Conservation (phyloP, 2,797 vertebrate species). For the Betta splendens region DNA sequence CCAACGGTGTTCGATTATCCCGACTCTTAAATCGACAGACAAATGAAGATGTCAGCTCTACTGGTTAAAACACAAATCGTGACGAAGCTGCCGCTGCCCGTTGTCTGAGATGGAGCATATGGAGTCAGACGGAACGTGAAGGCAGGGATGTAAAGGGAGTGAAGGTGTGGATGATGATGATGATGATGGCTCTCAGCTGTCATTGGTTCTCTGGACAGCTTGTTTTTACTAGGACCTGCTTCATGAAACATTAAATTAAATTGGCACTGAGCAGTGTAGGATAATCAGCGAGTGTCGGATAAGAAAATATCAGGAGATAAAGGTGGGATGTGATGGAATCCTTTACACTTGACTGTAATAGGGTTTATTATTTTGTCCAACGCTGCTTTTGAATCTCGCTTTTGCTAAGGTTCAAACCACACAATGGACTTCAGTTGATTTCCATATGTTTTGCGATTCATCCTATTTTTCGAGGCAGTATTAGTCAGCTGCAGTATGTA, state of each 20-base stretch:
- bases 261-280: conserved; percentile 37
- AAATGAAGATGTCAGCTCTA: conserved; percentile 15
- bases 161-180: conserved; percentile 48
- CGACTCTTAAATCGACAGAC: conserved; percentile 30
- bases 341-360: no score
- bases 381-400: background rate
- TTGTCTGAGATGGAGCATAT: conserved; percentile 15
- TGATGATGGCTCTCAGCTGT: conserved; percentile 39
- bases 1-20: conserved; percentile 33
- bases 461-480: conserved; percentile 1
- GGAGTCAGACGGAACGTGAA: conserved; percentile 8
- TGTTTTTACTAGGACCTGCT: conserved; percentile 45
- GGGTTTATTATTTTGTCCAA: background rate
- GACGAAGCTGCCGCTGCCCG: background rate
- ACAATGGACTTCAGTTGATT: background rate
- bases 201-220: conserved; percentile 52
- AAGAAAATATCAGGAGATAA: conserved; percentile 30
- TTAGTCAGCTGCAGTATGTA: conserved; percentile 18
- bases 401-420: background rate
- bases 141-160: conserved; percentile 34
- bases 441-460: conserved; percentile 1
- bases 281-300: conserved; percentile 26
- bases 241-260: conserved; percentile 63
- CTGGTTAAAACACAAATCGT: conserved; percentile 12
- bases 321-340: no score